A percentile compares a stretch with the other conserved stretches of the same genome.
Evolutionary conservation across 2,113 vertebrate species (phyloP).

Genomic region (Corvus cornix): DNA sequence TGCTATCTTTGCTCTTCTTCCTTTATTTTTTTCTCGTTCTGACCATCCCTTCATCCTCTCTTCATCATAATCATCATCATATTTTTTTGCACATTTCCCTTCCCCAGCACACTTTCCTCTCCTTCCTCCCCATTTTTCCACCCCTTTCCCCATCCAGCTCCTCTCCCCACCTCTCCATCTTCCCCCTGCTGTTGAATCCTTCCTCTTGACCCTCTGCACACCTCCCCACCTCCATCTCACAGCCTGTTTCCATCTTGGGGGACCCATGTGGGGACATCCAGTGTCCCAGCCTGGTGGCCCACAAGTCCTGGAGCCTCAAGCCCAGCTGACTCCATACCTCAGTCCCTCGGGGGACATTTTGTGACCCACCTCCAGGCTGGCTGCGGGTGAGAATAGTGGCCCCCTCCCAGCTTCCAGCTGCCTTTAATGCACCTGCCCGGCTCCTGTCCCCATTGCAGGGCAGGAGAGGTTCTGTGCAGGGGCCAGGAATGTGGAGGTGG

Average conservation of each 20-base stretch:
- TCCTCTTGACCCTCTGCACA: neutral
- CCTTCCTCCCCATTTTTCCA: neutral
- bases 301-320: neutral
- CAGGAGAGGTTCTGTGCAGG: neutral
- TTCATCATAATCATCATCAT: neutral
- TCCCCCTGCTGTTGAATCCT: rapidly evolving
- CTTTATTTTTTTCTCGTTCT: neutral
- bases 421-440: neutral
- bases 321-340: neutral
- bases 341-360: neutral
- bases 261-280: rapidly evolving
- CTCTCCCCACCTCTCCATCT: neutral
- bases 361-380: neutral
- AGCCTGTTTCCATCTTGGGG: neutral
- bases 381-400: neutral
- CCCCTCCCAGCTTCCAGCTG: neutral
- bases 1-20: neutral
- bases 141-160: neutral
- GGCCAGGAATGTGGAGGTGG: rapidly evolving
- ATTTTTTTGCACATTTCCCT: neutral
- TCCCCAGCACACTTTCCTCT: neutral
- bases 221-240: neutral
- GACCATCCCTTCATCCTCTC: neutral
- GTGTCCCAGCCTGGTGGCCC: neutral
- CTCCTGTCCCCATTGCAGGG: rapidly evolving